Evolutionary conservation across 2,797 vertebrate species (phyloP).

Genomic region (Xenops minutus): DNA sequence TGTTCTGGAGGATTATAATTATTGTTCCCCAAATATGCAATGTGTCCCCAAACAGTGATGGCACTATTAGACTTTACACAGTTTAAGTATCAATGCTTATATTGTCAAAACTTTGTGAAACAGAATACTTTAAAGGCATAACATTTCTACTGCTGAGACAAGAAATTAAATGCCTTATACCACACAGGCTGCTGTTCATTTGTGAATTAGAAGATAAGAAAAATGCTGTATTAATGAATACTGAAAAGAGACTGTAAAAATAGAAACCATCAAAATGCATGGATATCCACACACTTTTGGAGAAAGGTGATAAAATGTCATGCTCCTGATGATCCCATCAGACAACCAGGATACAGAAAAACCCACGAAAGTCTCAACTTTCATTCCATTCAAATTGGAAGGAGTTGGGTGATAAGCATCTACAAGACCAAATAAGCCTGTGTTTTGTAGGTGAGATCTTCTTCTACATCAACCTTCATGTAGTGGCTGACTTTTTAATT

Average conservation of each 20-base stretch:
- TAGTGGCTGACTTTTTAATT: neutral
- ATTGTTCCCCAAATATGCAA: neutral
- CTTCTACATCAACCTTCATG: neutral
- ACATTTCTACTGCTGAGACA: neutral
- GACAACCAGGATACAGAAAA: neutral
- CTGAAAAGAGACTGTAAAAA: neutral
- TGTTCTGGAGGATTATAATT: neutral
- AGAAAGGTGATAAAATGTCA: neutral
- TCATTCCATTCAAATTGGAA: neutral
- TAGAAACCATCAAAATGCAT: neutral
- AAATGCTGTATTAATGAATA: neutral
- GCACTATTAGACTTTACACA: neutral
- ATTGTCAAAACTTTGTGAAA: neutral
- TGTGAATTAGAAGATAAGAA: neutral
- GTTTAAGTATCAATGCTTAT: neutral
- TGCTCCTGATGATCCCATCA: neutral
- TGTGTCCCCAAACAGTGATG: neutral
- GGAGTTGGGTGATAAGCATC: neutral
- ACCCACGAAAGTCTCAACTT: rapidly evolving
- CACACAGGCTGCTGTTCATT: neutral
- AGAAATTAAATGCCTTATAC: neutral
- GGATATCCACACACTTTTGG: neutral
- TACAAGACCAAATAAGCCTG: neutral
- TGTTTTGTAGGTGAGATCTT: neutral
- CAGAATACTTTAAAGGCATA: neutral